Evolutionary conservation across 2,113 vertebrate genomes (phyloP).

Genomic region (Rousettus leschenaultii): DNA sequence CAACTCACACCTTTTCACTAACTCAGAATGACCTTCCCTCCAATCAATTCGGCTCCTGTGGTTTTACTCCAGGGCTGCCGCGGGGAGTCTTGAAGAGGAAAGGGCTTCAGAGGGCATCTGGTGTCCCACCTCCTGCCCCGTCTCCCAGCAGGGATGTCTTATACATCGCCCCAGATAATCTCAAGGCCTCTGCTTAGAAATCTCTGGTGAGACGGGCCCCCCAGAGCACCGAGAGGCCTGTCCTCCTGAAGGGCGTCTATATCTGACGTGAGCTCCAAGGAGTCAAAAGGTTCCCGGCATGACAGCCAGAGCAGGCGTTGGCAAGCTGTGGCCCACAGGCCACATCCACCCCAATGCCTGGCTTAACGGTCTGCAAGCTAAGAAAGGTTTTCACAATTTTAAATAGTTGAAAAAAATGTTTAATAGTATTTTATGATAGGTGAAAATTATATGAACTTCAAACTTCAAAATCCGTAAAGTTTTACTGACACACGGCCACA

Average conservation of each 20-base stretch:
- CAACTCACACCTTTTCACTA: slow-evolving; percentile 58
- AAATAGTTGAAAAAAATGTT: neutral
- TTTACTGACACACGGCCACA: neutral
- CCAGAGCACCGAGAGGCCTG: neutral
- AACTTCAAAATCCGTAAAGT: neutral
- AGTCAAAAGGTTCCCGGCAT: neutral
- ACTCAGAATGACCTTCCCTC: slow-evolving; percentile 62
- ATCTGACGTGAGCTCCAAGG: neutral
- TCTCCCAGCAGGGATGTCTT: neutral
- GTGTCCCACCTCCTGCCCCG: accelerated
- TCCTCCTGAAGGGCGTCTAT: accelerated
- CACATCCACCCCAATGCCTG: no score
- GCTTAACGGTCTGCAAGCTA: neutral
- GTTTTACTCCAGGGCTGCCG: neutral
- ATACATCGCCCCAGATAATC: neutral
- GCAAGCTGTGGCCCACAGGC: accelerated
- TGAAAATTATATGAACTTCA: neutral
- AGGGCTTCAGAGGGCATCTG: neutral
- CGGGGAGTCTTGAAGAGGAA: neutral
- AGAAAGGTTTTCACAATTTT: neutral
- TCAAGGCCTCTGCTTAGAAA: neutral
- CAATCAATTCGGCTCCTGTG: slow-evolving; percentile 35
- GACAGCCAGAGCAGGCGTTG: neutral
- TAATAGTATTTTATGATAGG: neutral
- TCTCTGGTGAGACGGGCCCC: neutral